Conservation (phyloP, 2,113 vertebrate species). For the Castor canadensis region DNA sequence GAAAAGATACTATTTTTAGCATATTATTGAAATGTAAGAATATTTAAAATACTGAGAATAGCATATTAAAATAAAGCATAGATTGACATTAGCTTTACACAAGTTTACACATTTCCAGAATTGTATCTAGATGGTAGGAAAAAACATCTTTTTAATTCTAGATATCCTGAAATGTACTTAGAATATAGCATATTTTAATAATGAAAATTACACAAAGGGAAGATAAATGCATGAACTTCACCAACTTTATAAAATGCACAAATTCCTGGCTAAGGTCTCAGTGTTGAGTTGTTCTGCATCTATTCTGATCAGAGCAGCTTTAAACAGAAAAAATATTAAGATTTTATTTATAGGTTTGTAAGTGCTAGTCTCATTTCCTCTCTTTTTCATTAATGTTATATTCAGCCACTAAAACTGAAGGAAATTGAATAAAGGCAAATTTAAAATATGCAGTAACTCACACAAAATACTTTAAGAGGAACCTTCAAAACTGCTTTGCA, state of each 20-base stretch:
- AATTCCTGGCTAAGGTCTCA: neutral
- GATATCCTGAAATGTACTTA: neutral
- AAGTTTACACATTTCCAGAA: neutral
- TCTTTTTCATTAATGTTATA: constrained; percentile 69
- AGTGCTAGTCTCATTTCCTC: constrained; percentile 61
- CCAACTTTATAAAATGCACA: neutral
- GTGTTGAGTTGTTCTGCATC: neutral
- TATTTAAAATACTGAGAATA: neutral
- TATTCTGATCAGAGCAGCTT: constrained; percentile 2
- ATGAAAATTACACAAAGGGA: neutral
- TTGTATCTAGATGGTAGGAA: neutral
- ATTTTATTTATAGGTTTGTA: constrained; percentile 73
- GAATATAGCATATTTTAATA: neutral
- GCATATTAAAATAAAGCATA: neutral
- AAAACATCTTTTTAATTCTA: neutral
- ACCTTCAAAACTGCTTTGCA: constrained; percentile 73
- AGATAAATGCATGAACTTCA: neutral
- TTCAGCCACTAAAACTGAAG: constrained; percentile 50
- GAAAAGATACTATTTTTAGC: constrained; percentile 1
- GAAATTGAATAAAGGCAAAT: constrained; percentile 65
- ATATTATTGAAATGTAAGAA: neutral
- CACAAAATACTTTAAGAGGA: constrained; percentile 71
- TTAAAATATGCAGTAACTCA: constrained; percentile 67
- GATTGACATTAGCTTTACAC: neutral
- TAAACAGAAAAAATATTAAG: constrained; percentile 48